Evolutionary conservation across 2,113 vertebrate species (phyloP).

Genomic region (Tragelaphus buxtoni): DNA sequence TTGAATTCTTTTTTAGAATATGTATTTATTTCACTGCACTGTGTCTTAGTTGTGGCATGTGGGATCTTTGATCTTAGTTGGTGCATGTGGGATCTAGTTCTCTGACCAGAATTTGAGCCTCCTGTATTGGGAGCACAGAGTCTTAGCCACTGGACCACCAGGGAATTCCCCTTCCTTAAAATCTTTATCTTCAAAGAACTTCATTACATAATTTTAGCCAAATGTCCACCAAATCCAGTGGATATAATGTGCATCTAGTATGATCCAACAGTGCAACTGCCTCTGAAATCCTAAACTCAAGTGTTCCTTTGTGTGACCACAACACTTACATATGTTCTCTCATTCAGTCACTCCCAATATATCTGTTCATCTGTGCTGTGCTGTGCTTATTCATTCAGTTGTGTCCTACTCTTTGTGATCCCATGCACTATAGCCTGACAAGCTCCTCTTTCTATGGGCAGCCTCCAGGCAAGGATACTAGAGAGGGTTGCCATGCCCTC

Average conservation of each 20-base stretch:
- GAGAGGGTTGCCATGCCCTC: not conserved
- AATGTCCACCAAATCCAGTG: not conserved
- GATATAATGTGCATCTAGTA: not conserved
- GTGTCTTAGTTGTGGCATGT: not conserved
- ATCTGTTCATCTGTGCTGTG: not conserved
- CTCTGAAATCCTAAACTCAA: not conserved
- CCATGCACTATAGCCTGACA: not conserved
- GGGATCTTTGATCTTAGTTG: not conserved
- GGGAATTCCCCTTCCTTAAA: not conserved
- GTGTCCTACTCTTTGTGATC: not conserved
- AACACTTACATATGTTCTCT: not conserved
- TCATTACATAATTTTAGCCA: not conserved
- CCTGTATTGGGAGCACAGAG: not conserved
- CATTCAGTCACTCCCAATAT: not conserved
- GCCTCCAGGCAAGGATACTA: not conserved
- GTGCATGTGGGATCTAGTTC: not conserved
- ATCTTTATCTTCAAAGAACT: not conserved
- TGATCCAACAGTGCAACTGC: not conserved
- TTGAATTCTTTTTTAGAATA: not conserved
- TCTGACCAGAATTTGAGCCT: not conserved
- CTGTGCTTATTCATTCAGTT: not conserved
- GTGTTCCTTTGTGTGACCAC: not conserved
- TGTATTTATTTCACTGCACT: not conserved
- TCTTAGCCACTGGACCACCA: not conserved
- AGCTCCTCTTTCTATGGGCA: not conserved